Evolutionary conservation across 2,888 invertebrate species (phyloP).

Genomic region (Spicauda simplicius): DNA sequence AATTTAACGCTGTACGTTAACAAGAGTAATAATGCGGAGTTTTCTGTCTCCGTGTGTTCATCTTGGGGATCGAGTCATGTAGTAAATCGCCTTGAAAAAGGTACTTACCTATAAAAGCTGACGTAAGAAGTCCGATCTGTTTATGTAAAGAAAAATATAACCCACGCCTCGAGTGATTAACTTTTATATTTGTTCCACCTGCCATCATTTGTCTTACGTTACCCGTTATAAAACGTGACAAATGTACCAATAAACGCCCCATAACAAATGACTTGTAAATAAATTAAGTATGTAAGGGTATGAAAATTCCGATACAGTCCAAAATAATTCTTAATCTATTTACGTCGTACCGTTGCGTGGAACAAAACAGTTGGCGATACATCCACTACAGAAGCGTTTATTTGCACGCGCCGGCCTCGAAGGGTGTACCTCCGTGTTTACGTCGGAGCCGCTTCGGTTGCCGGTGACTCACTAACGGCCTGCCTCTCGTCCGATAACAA

Average conservation of each 20-base stretch:
- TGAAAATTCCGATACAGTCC: slow-evolving; percentile 24
- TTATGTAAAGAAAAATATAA: slow-evolving; percentile 20
- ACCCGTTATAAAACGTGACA: slow-evolving; percentile 29
- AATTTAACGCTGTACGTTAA: too few species aligned
- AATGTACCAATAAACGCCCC: slow-evolving; percentile 28
- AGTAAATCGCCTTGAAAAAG: slow-evolving; percentile 1
- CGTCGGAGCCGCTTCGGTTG: slow-evolving; percentile 55
- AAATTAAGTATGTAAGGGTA: slow-evolving; percentile 24
- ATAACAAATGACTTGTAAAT: slow-evolving; percentile 29
- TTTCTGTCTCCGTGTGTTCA: neutral
- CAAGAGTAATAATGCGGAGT: too few species aligned
- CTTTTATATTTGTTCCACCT: slow-evolving; percentile 22
- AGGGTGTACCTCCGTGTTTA: slow-evolving; percentile 67
- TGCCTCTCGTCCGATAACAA: slow-evolving; percentile 49
- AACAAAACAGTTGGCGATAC: slow-evolving; percentile 34
- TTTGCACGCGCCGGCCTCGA: slow-evolving; percentile 68
- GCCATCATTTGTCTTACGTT: slow-evolving; percentile 21
- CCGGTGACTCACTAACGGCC: slow-evolving; percentile 70
- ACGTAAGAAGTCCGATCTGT: slow-evolving; percentile 12
- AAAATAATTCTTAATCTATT: slow-evolving; percentile 22
- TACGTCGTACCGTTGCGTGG: slow-evolving; percentile 15
- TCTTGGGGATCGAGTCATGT: neutral
- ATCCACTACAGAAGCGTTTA: slow-evolving; percentile 66
- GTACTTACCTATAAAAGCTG: slow-evolving; percentile 3
- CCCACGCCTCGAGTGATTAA: slow-evolving; percentile 23